Evolutionary conservation across 1,140 invertebrate genomes (phyloP).

Genomic region (Plectrocnemia conspersa): DNA sequence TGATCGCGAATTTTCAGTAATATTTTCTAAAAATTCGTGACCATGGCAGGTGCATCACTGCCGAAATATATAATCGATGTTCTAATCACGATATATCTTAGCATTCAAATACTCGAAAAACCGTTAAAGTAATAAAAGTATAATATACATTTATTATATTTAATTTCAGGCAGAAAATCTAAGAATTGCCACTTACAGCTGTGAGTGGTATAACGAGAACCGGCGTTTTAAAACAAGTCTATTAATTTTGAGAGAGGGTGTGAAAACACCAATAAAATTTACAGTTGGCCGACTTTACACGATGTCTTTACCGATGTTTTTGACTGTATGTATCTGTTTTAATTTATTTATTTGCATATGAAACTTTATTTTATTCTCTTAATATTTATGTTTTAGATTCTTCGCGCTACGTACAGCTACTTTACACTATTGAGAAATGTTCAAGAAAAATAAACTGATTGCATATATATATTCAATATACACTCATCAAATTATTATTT

Average conservation of each 20-base stretch:
- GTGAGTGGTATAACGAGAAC: slow-evolving; percentile 36
- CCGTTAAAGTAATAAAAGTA: no score
- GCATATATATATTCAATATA: no score
- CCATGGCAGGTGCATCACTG: no score
- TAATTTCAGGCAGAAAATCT: slow-evolving; percentile 40
- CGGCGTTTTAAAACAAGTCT: slow-evolving; percentile 35
- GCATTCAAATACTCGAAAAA: no score
- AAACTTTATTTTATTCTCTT: no score
- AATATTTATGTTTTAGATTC: slow-evolving; percentile 30
- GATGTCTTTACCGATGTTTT: slow-evolving; percentile 41
- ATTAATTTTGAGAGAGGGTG: slow-evolving; percentile 36
- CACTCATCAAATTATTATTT: no score
- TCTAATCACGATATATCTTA: background rate
- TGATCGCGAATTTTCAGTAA: no score
- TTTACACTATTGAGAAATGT: slow-evolving; percentile 30
- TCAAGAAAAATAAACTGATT: no score
- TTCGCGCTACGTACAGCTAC: slow-evolving; percentile 34
- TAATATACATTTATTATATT: slow-evolving; percentile 9
- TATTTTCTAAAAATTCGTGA: no score
- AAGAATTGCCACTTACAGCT: slow-evolving; percentile 37
- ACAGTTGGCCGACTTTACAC: slow-evolving; percentile 43
- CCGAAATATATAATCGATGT: background rate
- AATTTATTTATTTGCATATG: background rate
- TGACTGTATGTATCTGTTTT: slow-evolving; percentile 35
- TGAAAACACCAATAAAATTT: slow-evolving; percentile 40